These are phyloP conservation scores for Choristoneura rosaceana DNA, from an alignment of 2,888 invertebrate species.

Conservation along the genomic window DNA sequence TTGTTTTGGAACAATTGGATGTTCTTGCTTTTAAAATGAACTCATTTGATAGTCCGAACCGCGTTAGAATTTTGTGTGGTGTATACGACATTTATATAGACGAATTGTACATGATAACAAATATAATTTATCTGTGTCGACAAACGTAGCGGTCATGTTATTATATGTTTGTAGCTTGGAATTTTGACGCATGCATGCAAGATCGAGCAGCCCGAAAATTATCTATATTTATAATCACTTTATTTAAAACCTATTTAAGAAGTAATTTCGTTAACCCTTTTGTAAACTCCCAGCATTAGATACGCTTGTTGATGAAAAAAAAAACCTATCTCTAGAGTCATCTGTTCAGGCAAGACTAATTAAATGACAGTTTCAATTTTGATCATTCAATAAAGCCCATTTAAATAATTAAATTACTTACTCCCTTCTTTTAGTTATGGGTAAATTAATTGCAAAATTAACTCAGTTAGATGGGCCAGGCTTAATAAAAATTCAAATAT, in stretches of 20 bases:
- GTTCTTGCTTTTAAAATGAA: no score
- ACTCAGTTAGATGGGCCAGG: constrained; percentile 50
- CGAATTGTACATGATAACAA: no score
- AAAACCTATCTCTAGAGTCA: background rate
- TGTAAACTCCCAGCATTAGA: background rate
- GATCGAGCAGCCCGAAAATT: background rate
- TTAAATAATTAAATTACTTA: constrained; percentile 39
- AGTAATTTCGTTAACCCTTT: background rate
- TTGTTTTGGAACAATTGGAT: no score
- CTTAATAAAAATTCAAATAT: constrained; percentile 67
- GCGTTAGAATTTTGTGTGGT: no score
- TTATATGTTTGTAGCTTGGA: no score
- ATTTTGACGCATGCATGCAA: no score
- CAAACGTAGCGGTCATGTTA: no score
- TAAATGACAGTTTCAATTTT: constrained; percentile 30
- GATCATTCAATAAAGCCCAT: constrained; percentile 24
- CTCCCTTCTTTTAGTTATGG: constrained; percentile 48
- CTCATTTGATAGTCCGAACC: no score
- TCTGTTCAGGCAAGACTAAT: background rate
- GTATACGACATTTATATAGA: no score
- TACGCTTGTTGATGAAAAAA: background rate
- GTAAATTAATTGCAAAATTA: constrained; percentile 57
- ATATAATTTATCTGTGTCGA: no score
- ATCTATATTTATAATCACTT: background rate
- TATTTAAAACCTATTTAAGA: no score